These are phyloP conservation scores for Spermophilus dauricus DNA, from an alignment of 2,113 vertebrate species.

Conservation along the genomic window DNA sequence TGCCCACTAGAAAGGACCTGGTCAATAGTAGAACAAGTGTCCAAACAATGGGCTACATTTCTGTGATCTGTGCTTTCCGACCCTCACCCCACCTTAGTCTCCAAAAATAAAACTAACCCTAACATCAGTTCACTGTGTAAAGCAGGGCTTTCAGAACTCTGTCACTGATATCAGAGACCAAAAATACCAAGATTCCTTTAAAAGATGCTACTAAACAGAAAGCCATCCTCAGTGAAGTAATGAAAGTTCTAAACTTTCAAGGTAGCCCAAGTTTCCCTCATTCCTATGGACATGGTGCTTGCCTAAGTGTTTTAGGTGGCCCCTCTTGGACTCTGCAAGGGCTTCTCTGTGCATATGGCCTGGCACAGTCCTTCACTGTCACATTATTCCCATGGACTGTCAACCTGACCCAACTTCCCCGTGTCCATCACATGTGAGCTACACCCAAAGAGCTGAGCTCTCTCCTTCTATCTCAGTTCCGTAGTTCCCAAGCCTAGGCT, in stretches of 20 bases:
- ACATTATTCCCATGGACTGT: not conserved
- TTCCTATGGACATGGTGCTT: not conserved
- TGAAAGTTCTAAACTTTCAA: constrained; percentile 32
- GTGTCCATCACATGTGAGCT: not conserved
- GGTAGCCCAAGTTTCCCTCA: not conserved
- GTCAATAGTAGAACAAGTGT: not conserved
- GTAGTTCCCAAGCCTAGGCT: not conserved
- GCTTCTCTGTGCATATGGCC: not conserved
- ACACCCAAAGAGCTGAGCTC: fast-evolving
- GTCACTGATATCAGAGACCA: not conserved
- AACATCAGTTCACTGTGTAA: constrained; percentile 19
- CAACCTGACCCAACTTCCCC: not conserved
- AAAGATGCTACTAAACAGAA: constrained; percentile 37
- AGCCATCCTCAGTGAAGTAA: not conserved
- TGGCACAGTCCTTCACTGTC: not conserved
- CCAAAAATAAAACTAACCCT: constrained; percentile 62
- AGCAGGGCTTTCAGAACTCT: constrained; percentile 22
- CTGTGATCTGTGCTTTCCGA: constrained; percentile 52
- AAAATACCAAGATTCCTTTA: constrained; percentile 7
- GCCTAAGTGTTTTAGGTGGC: not conserved
- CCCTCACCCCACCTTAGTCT: not conserved
- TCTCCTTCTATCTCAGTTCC: not conserved
- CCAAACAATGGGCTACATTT: not conserved
- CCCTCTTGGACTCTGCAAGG: too few relatives aligned
- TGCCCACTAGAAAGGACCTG: not conserved